Conservation (phyloP, 2,113 vertebrate genomes). For the Spermophilus dauricus region DNA sequence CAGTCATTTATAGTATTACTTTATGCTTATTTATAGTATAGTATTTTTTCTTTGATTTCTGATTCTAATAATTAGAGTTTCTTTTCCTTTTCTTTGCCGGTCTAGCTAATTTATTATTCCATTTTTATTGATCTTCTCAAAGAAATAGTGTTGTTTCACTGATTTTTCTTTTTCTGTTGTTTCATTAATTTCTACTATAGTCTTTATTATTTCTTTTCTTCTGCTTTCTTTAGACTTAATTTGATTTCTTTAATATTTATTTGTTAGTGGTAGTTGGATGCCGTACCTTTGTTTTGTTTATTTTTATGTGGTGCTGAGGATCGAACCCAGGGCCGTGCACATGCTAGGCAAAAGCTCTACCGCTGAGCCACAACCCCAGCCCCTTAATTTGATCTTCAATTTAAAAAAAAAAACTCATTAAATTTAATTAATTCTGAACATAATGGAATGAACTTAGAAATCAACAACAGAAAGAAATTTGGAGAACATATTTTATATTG, state of each 20-base stretch:
- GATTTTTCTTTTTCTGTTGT: not conserved
- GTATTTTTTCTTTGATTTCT: not conserved
- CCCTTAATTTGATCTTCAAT: not conserved
- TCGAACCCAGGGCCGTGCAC: too few species aligned
- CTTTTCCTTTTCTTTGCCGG: not conserved
- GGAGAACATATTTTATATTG: not conserved
- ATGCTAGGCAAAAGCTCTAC: too few species aligned
- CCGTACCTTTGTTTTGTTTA: too few species aligned
- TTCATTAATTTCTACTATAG: not conserved
- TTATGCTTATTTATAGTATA: not conserved
- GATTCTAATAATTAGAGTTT: not conserved
- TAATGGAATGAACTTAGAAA: too few species aligned
- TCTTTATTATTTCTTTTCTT: not conserved
- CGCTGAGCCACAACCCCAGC: too few species aligned
- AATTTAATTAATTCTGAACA: slow-evolving; percentile 13
- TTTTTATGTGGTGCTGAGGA: too few species aligned
- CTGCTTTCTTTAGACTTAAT: not conserved
- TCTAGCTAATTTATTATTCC: not conserved
- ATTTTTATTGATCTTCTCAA: not conserved
- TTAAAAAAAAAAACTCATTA: not conserved
- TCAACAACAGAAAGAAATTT: slow-evolving; percentile 19
- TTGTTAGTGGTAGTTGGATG: too few species aligned
- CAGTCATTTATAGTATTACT: not conserved
- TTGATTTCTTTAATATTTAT: not conserved
- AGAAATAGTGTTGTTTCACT: not conserved